Base-by-base conservation (phyloP, 2,888 invertebrate genomes). In the Diplolepis rosae region DNA sequence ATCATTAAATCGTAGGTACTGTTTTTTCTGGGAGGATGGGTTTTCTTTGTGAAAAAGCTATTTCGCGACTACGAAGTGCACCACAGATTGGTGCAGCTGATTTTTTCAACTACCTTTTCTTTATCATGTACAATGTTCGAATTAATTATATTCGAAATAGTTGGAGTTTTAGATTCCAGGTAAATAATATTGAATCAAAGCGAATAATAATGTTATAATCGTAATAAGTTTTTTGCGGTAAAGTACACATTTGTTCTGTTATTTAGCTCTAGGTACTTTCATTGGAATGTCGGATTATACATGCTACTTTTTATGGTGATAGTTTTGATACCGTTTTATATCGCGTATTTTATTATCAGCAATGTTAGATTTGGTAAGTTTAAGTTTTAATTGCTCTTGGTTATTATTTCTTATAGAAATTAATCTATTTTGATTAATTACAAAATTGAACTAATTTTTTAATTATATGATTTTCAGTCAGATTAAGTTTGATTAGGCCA, bases 51-150 rank as follows among this genome's bases (percentile, higher is more conserved):
- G 83, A 98, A 98, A 88, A 96, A 98, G 89, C 91, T 99, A 54
- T 99, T 99, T 88, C 93, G 96, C 78, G 97, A 99, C 88, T 99
- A 99, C 90, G 99, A 99, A 91, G 97, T 98, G 4, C 96, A 98
- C 82, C 97, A 99, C 87, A 93, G 95, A 73, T 91, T 97, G 72
- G 98, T 99, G 1, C 97, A 99, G 88, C 90, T 99, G 4, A 96
- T 98, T 85, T 99, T 99, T 89, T 98, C 99, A 0, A 92, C 95
- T 28, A 99, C 98, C 39, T 97, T 99, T 87, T 95, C 99, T 0
- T 90, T 99, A 15, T 99, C 99, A 27, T 98, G 99, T 85, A 97
- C 98, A 1, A 98, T 99, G 97, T 99, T 99, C 89, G 99, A 99
- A 89, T 91, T 99, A 71, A 99, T 99, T 74, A 99, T 99, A 87